Base-by-base conservation (phyloP, 1,140 invertebrate species). In the Homarus americanus region DNA sequence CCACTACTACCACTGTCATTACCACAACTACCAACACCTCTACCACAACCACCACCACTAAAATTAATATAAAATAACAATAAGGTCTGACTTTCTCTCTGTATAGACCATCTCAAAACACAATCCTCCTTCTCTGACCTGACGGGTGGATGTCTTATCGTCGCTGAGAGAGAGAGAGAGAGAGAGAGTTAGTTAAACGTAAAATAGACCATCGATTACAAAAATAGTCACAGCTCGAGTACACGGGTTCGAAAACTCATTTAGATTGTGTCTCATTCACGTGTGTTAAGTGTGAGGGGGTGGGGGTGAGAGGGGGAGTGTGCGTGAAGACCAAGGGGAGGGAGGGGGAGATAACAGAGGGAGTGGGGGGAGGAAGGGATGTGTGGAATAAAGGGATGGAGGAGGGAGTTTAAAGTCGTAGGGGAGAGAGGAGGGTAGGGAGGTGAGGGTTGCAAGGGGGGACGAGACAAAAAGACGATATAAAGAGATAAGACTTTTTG, bases 401-500 rank as follows among this genome's bases (percentile, higher is more conserved):
- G 38, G 66, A 15, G 41, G 66, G 69, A 66, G 15, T n/a, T n/a
- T n/a, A 20, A 28, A 28, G 41, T 20, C n/a, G 44, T 15, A 49
- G 41, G 40, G 34, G 49, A n/a, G 32, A 83, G 72, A 34, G 40
- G 40, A 49, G 12, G 44, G 15, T 28, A 28, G 7, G 44, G 32
- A 41, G 32, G 24, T 12, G 44, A 20, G 32, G 75, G 38, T 10
- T 32, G 84, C 5, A 84, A 44, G 34, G 72, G 32, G n/a, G 3
- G 41, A 44, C 32, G 72, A 53, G 34, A 17, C 20, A n/a, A 53
- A 44, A 66, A 28, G 41, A 4, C 24, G 9, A 69, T 75, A 87
- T 66, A 17, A 76, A 66, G 53, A 78, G 76, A 79, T 66, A 80
- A 85, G 40, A 72, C 44, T 32, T n/a, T n/a, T 85, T 32, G 12